Evolutionary conservation across 1,140 invertebrate genomes (phyloP).

Genomic region (Lanistes nyassanus): DNA sequence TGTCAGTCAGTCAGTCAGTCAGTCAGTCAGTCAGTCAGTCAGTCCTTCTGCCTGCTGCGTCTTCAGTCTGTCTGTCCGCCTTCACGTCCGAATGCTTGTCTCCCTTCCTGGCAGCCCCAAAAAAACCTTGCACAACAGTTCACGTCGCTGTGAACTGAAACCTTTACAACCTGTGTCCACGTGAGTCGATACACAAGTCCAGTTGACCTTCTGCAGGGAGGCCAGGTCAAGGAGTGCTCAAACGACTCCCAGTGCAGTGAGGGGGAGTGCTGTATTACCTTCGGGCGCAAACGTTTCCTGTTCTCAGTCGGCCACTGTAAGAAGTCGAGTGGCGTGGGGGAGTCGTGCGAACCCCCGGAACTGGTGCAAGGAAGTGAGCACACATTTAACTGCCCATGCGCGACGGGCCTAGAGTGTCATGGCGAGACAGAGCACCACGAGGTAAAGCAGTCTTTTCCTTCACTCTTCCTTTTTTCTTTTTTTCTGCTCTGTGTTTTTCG

Average conservation of each 20-base stretch:
- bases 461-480: too few species aligned
- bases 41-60: neutral
- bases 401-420: too few species aligned
- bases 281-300: neutral
- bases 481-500: too few species aligned
- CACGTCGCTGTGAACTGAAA: neutral
- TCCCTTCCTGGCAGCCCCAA: neutral
- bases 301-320: neutral
- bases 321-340: neutral
- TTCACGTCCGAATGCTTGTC: neutral
- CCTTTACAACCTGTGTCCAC: neutral
- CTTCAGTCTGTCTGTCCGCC: neutral
- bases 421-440: too few species aligned
- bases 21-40: neutral
- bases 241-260: too few species aligned
- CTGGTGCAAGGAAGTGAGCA: too few species aligned
- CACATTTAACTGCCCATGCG: too few species aligned
- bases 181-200: neutral
- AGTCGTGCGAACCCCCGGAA: too few species aligned
- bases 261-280: neutral
- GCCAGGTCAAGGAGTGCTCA: too few species aligned
- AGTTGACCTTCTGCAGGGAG: neutral
- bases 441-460: too few species aligned
- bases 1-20: neutral
- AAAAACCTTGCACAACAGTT: neutral